Evolutionary conservation across 2,113 vertebrate species (phyloP), one percentile per base, ranked within the genome.

Genomic region (Oriolus oriolus): DNA sequence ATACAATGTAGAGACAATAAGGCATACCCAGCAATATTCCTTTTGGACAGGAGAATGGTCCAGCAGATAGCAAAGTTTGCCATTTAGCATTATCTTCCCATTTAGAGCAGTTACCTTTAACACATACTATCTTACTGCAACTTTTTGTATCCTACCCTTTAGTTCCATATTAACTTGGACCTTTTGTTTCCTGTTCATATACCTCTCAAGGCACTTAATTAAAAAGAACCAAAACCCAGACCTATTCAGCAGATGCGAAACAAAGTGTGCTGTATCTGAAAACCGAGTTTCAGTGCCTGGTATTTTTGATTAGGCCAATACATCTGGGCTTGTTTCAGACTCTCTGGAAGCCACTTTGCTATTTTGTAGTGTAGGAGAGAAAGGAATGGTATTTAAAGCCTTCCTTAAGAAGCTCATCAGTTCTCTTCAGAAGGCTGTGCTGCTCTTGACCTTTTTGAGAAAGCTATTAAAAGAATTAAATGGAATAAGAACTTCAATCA

Each of bases 381-480:
- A 91, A 86, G 27, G 63, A 77, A 76, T 83, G 21, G 2, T 45
- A 56, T 86, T 86, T 83, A 81, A 92, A 86, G 16, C 37, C 49
- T 91, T 87, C 37, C 14, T 84, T 63, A 49, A 81, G 45, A 68
- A 92, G 44, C 54, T 90, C 60, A 64, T 92, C 68, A 74, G 33
- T 86, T 81, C 41, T 93, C 8, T 94, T 92, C 37, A 94, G 82
- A 87, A 91, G 42, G 5, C 81, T 79, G 41, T 79, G 39, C 15
- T 35, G n/a, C 65, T 87, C 26, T 78, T 96, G 87, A 91, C 82
- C 76, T 86, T 86, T 87, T 73, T 80, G 71, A 87, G 76, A 90
- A 90, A 92, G 47, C 71, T 83, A 14, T 88, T 96, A 80, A 56
- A 86, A 86, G 56, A 84, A 66, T 74, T 89, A 74, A 93, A 85